Base-by-base conservation (phyloP, 37 sponge, comb jelly and placozoan species). In the Chondrilla cf. caribensis region DNA sequence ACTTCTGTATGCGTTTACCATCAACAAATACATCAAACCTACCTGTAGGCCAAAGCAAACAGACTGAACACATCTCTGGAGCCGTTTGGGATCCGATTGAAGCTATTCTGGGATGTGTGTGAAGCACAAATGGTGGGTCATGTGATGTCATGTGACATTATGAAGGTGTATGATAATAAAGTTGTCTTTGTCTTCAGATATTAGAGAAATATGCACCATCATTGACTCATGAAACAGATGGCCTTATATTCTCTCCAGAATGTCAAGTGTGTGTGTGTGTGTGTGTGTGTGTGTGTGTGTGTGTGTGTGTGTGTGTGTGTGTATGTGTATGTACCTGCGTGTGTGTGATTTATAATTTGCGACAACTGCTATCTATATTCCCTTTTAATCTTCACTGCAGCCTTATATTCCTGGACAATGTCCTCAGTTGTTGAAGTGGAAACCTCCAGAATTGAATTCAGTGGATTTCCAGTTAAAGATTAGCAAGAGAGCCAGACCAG, bases 391-490 rank as follows among this genome's bases (percentile, higher is more conserved):
- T 2, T 42, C 37, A 38, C 8, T 85, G 44, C 76, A 97, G 93
- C 85, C 91, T 1, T 98, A 98, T 81, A 79, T 57, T 7, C 60
- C 91, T 36, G 97, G 97, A 0, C 78, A 77, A 58, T 90, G 95
- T 77, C 47, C 78, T 18, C 70, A 62, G 0, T 81, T 98, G 38
- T 87, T 98, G 15, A 98, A 98, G 66, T 98, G 99, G 99, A 98
- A 96, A 78, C 99, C 99, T 36, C 79, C 90, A 35, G 90, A 91
- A 21, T 82, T 98, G 32, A 98, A 96, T 81, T 84, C 89, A 28
- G 95, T 98, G 3, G 99, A 98, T 79, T 98, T 98, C 78, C 76
- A 79, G 24, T 81, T 98, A 60, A 78, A 90, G 59, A 89, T 97
- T 8, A 83, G 79, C 0, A 81, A 86, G 54, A 75, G 18, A 24